A percentile compares a stretch with the other conserved stretches of the same genome.
Evolutionary conservation across 2,113 vertebrate species (phyloP).

Genomic region (Istiophorus platypterus): DNA sequence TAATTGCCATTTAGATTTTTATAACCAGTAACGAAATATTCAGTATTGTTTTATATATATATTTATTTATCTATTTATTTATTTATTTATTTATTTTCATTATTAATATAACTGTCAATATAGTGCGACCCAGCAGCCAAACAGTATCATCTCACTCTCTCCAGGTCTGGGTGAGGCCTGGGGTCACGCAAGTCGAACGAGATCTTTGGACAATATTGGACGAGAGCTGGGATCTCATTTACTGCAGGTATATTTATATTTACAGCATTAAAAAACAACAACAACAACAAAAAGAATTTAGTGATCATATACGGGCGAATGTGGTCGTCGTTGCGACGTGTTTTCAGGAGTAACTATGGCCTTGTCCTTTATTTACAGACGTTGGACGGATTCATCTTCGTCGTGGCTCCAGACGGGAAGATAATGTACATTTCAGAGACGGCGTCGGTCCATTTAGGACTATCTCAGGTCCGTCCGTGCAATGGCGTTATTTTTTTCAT

Average conservation of each 20-base stretch:
- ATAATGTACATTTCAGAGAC: conserved; percentile 99
- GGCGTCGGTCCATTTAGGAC: conserved; percentile 94
- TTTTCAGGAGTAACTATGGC: background rate
- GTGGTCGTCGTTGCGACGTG: background rate
- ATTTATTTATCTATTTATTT: no score
- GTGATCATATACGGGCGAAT: background rate
- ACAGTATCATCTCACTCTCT: background rate
- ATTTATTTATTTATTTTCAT: no score
- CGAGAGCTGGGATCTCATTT: conserved; percentile 94
- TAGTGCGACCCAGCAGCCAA: background rate
- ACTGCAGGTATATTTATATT: conserved; percentile 88
- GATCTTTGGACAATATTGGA: conserved; percentile 93
- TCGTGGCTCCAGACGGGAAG: conserved; percentile 97
- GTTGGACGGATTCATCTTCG: conserved; percentile 96
- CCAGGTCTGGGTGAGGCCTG: conserved; percentile 95
- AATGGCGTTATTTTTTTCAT: background rate
- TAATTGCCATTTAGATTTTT: background rate
- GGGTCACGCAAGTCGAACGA: conserved; percentile 91
- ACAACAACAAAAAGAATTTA: no score
- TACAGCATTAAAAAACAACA: background rate
- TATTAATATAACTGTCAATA: background rate
- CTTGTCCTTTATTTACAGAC: conserved; percentile 83
- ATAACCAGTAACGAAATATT: background rate
- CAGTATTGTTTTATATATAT: no score
- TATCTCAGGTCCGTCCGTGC: conserved; percentile 91